Percentiles rank a stretch among this genome's conserved stretches.
phyloP scores from a whole-genome alignment of 2,888 invertebrate genomes.

The Hydrotaea cyrtoneurina region DNA sequence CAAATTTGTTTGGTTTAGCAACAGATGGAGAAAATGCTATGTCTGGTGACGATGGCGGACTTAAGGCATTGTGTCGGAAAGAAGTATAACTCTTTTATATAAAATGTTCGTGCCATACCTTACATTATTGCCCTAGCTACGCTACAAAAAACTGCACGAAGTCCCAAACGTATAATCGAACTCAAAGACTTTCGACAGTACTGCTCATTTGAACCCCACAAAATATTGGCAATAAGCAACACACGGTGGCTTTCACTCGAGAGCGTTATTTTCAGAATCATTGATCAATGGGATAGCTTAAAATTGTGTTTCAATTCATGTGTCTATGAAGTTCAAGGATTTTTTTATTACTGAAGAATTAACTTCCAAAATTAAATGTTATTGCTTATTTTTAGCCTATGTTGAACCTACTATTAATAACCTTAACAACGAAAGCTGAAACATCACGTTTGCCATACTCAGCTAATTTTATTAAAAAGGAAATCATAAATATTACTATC shows the following conservation, averaged over 20 bases:
- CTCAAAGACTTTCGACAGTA: too few relatives aligned
- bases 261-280: background rate
- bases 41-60: background rate
- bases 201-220: background rate
- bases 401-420: slow-evolving; percentile 61
- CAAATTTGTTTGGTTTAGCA: background rate
- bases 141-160: slow-evolving; percentile 31
- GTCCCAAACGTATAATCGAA: background rate
- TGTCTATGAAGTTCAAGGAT: background rate
- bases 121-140: slow-evolving; percentile 43
- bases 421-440: slow-evolving; percentile 59
- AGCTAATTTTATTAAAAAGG: slow-evolving; percentile 48
- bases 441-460: slow-evolving; percentile 55
- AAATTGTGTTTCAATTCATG: slow-evolving; percentile 25
- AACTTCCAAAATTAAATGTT: too few relatives aligned
- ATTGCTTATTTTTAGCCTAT: slow-evolving; percentile 56
- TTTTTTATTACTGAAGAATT: background rate
- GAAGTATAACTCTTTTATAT: slow-evolving; percentile 43
- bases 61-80: background rate
- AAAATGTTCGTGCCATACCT: slow-evolving; percentile 45
- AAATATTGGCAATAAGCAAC: slow-evolving; percentile 6
- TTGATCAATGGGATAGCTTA: background rate
- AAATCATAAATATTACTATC: background rate
- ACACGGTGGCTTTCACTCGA: slow-evolving; percentile 11
- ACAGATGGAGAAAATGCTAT: background rate